These are phyloP conservation scores for Diglossa brunneiventris DNA, from an alignment of 2,113 vertebrate species.

Conservation along the genomic window DNA sequence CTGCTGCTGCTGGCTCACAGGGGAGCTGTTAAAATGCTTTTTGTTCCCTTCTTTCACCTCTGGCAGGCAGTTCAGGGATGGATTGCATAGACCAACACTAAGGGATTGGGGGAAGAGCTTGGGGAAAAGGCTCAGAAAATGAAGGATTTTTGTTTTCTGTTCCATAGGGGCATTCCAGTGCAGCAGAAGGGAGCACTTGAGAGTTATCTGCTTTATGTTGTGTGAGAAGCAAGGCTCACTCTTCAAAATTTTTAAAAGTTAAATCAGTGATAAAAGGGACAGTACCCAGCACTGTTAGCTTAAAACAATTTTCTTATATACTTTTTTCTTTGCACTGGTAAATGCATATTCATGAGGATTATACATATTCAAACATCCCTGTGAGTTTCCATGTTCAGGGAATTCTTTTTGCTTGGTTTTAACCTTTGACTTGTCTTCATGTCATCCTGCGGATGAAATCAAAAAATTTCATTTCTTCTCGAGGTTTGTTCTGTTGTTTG, in stretches of 20 bases:
- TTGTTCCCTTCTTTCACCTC: not conserved
- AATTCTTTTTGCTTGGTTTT: not conserved
- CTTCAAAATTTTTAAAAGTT: not conserved
- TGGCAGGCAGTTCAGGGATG: not conserved
- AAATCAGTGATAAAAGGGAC: not conserved
- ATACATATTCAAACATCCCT: not conserved
- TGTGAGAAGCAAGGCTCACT: not conserved
- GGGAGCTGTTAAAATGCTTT: not conserved
- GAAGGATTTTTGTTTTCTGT: not conserved
- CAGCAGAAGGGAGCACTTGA: not conserved
- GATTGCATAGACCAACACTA: not conserved
- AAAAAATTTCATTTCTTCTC: not conserved
- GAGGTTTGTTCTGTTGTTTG: not conserved
- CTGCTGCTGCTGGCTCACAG: not conserved
- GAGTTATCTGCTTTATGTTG: accelerated
- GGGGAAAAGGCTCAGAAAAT: not conserved
- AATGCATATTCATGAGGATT: not conserved
- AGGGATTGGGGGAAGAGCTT: not conserved
- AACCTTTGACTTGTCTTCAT: not conserved
- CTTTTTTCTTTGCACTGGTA: not conserved
- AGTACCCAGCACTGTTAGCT: not conserved
- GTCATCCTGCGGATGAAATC: not conserved
- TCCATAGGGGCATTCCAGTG: accelerated
- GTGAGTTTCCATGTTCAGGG: not conserved
- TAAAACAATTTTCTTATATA: not conserved